Percentiles rank a stretch among this genome's conserved stretches.
These are phyloP conservation scores for Liopterus haemorrhoidalis DNA, from an alignment of 2,888 invertebrate species.

Conservation along the genomic window DNA sequence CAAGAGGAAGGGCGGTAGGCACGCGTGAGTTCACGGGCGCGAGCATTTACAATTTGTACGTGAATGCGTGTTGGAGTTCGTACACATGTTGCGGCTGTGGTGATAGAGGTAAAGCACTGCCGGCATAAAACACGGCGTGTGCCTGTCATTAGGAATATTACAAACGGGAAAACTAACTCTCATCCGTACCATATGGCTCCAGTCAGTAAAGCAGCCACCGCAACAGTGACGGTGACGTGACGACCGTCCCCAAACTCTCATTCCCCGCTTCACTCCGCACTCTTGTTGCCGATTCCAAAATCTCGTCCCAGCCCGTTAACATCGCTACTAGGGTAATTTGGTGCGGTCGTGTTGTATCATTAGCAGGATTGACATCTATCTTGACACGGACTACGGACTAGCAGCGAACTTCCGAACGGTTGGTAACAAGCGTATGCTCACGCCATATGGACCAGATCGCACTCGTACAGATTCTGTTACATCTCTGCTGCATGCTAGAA, in stretches of 20 bases:
- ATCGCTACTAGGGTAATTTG: conserved; percentile 42
- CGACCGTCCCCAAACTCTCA: conserved; percentile 25
- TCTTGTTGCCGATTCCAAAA: conserved; percentile 23
- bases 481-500: too few relatives aligned
- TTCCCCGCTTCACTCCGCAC: conserved; percentile 18
- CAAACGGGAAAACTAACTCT: conserved; percentile 48
- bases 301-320: conserved; percentile 12
- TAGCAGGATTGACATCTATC: conserved; percentile 49
- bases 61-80: neutral
- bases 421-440: too few relatives aligned
- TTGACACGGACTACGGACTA: neutral
- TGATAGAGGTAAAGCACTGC: neutral
- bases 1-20: neutral
- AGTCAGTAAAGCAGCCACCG: conserved; percentile 37
- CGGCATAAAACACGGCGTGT: conserved; percentile 37
- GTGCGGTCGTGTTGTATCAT: conserved; percentile 47
- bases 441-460: too few relatives aligned
- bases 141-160: conserved; percentile 50
- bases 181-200: conserved; percentile 46
- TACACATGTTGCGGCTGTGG: neutral
- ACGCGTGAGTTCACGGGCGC: neutral
- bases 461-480: too few relatives aligned
- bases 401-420: too few relatives aligned
- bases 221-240: conserved; percentile 15
- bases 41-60: neutral